Base-by-base conservation (phyloP, 2,113 vertebrate species). In the Pipra filicauda region DNA sequence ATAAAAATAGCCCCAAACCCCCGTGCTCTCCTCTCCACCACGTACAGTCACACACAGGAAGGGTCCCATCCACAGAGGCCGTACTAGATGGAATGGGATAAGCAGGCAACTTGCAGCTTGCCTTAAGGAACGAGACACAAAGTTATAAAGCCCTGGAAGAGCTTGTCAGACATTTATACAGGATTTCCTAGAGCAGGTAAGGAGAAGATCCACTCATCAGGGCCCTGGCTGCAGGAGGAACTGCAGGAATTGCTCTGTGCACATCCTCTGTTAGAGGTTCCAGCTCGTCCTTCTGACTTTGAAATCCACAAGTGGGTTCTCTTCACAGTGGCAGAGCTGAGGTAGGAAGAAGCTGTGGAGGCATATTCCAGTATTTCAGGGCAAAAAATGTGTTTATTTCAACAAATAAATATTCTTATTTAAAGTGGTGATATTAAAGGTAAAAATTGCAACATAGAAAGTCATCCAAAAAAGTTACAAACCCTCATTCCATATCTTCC, bases 301-400 rank as follows among this genome's bases (percentile, higher is more conserved):
- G 88, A 94, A 86, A 89, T 94, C 92, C 84, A 33, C 1, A 2
- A 37, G 27, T 30, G 20, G 30, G 30, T 79, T 93, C 71, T 94
- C 91, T 79, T 93, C 89, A n/a, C 10, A 67, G 67, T 30, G 51
- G 59, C 41, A 85, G 37, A 92, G 74, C 37, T 61, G 48, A 81
- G 62, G 59, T 3, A 67, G 54, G 70, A 74, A 78, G 88, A 94
- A 65, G 90, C 84, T 69, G 78, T 18, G 55, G 73, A 96, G 33
- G 85, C 7, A 0, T 85, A 85, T 92, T 93, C 90, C 94, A 88
- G 22, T 69, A 77, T 85, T 83, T 73, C 67, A 86, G 43, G 57
- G 58, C 1, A 94, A 83, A 84, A 84, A 88, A 30, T 0, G 17
- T 84, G 33, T 94, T 97, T 97, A 96, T 95, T 96, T 90, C 76